Evolutionary conservation across 2,797 vertebrate species (phyloP).

Genomic region (Hybognathus amarus): DNA sequence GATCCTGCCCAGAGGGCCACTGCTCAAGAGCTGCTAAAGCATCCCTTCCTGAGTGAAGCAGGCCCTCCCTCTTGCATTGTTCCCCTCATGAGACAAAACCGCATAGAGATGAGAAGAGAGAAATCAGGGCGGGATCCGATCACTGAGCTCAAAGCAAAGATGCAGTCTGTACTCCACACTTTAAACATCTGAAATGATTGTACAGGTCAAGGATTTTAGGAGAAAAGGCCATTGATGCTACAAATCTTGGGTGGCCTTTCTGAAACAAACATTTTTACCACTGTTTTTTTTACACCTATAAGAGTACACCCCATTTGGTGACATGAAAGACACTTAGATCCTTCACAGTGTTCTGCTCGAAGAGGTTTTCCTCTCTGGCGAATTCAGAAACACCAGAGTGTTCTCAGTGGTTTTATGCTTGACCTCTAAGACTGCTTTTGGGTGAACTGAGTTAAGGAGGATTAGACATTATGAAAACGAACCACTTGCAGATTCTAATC

Average conservation of each 20-base stretch:
- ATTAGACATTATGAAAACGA: conserved; percentile 1
- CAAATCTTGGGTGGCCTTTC: not conserved
- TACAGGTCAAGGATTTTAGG: conserved; percentile 39
- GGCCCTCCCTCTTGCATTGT: conserved; percentile 92
- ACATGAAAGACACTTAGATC: conserved; percentile 21
- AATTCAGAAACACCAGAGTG: not conserved
- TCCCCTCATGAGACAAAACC: conserved; percentile 93
- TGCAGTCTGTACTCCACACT: conserved; percentile 23
- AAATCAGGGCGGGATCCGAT: conserved; percentile 3
- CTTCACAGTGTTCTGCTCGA: conserved; percentile 40
- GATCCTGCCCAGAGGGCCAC: conserved; percentile 87
- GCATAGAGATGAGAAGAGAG: conserved; percentile 83
- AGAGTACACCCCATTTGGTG: not conserved
- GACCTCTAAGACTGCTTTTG: conserved; percentile 6
- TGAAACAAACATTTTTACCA: conserved; percentile 5
- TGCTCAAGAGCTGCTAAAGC: conserved; percentile 88
- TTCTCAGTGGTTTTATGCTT: conserved; percentile 16
- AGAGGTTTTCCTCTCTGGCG: conserved; percentile 36
- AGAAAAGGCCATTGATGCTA: conserved; percentile 1
- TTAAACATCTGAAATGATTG: conserved; percentile 33
- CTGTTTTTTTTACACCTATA: conserved; percentile 3
- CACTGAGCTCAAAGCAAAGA: conserved; percentile 26
- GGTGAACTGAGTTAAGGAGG: conserved; percentile 6
- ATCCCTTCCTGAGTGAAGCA: conserved; percentile 88
- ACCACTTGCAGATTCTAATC: conserved; percentile 29